Base-by-base conservation (phyloP, 2,888 invertebrate species). In the Apamea monoglypha region DNA sequence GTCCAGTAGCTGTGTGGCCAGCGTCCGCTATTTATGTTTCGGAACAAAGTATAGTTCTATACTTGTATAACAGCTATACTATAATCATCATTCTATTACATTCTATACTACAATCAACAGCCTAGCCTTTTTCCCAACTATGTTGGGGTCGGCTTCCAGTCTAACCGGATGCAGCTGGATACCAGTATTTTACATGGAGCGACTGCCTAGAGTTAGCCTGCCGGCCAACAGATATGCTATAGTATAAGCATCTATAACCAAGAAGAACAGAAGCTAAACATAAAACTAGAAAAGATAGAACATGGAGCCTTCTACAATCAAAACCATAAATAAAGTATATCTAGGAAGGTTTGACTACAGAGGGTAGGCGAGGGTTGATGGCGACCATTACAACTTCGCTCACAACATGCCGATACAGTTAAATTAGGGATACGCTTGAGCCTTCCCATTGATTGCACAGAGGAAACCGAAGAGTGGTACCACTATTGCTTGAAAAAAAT, bases 401-500 rank as follows among this genome's bases (percentile, higher is more conserved):
- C 84, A 83, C 89, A 83, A 89, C 87, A 88, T 85, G 84, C 90
- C 91, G 89, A 92, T 92, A 92, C 92, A 91, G 91, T 92, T 93
- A 92, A 92, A 92, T 92, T 90, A 90, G 86, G 90, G 91, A 91
- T 92, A 92, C 87, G 89, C 88, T 89, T 88, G 84, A 89, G 87
- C 89, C 88, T 87, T 81, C 70, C 82, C 83, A 82, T 84, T 83
- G 86, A 87, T 87, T 75, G 83, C 74, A 88, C 83, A 87, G 64
- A 66, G 81, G 72, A 87, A 84, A 63, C 81, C 32, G 1, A 29
- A 12, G 84, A 69, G 69, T 61, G n/a, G 59, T 16, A 61, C 29
- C 18, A 18, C 8, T 8, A 63, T 32, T 63, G 61, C 18, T 29
- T 18, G 29, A 63, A 63, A 1, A 63, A 63, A 63, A 8, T 18